Conservation (phyloP, 2,797 vertebrate species). For the Scleropages formosus region DNA sequence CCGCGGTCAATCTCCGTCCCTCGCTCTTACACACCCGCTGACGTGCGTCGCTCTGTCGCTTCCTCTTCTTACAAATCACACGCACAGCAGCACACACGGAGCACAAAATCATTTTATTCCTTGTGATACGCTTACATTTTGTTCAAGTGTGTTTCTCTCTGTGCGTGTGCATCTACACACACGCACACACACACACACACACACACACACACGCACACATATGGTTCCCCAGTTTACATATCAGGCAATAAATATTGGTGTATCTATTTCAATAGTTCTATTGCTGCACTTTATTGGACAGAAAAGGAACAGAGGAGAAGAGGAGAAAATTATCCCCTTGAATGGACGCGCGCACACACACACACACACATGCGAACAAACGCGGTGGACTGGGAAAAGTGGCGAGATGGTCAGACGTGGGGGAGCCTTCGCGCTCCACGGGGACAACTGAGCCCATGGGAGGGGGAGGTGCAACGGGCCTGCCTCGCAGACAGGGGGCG, state of each 20-base stretch:
- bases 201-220: conserved; percentile 35
- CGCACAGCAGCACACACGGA: background rate
- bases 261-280: conserved; percentile 45
- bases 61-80: background rate
- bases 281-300: conserved; percentile 35
- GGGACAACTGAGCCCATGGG: too few species aligned
- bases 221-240: conserved; percentile 44
- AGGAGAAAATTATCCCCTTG: too few species aligned
- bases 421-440: too few species aligned
- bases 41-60: background rate
- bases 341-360: too few species aligned
- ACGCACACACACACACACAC: too few species aligned
- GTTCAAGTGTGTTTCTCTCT: too few species aligned
- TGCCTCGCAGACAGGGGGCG: too few species aligned
- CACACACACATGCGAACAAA: too few species aligned
- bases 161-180: too few species aligned
- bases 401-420: background rate
- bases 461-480: too few species aligned
- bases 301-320: background rate
- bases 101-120: conserved; percentile 44
- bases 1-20: background rate
- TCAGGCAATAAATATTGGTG: conserved; percentile 47
- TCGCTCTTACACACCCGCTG: background rate
- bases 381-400: background rate
- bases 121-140: too few species aligned